phyloP scores from a whole-genome alignment of 2,113 vertebrate genomes.

The Hoplias malabaricus region DNA sequence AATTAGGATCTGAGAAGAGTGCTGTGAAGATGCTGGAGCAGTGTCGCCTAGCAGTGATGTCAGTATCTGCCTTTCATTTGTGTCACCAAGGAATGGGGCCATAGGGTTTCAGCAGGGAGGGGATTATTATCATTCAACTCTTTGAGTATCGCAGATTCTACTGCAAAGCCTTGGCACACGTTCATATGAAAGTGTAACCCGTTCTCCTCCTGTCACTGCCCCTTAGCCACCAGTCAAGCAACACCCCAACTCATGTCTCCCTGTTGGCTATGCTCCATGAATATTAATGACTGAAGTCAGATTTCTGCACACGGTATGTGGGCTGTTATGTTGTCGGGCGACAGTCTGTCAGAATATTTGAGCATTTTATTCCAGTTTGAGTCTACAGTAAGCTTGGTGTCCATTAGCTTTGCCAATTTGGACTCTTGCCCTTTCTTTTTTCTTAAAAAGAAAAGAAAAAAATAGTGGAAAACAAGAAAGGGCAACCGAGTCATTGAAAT shows the following conservation, averaged over 20 bases:
- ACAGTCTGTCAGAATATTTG: conserved; percentile 17
- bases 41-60: background rate
- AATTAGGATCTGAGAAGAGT: conserved; percentile 25
- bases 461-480: background rate
- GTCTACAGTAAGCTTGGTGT: background rate
- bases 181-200: conserved; percentile 5
- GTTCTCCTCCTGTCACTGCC: conserved; percentile 4
- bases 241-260: background rate
- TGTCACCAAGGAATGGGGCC: background rate
- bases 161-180: background rate
- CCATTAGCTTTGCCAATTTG: background rate
- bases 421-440: background rate
- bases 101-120: background rate
- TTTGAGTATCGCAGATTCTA: background rate
- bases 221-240: background rate
- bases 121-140: conserved; percentile 5
- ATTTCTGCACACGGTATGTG: background rate
- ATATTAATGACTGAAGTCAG: background rate
- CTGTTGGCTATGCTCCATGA: background rate
- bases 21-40: conserved; percentile 13
- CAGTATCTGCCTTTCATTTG: background rate
- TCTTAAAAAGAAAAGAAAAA: background rate
- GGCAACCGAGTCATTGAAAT: background rate
- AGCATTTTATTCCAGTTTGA: background rate
- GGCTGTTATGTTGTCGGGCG: conserved; percentile 3